phyloP scores from a whole-genome alignment of 2,113 vertebrate species.

The Marmota monax region DNA sequence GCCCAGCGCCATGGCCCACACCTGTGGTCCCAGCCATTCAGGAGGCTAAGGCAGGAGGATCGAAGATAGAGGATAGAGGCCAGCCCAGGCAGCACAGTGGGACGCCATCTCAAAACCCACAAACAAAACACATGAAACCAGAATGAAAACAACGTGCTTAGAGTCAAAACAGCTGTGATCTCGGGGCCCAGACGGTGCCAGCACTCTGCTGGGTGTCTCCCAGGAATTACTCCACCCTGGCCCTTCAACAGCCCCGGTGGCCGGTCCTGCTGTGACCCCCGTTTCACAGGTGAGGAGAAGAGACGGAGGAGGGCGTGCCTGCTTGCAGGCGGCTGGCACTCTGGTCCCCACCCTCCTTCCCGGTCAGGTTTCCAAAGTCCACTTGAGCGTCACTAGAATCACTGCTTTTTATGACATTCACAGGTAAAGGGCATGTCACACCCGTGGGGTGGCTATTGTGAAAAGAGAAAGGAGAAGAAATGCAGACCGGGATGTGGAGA shows the following conservation, averaged over 20 bases:
- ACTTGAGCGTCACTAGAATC: neutral
- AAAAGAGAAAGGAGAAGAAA: neutral
- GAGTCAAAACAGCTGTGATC: neutral
- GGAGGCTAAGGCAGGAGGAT: neutral
- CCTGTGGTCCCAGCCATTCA: neutral
- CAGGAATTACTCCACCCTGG: neutral
- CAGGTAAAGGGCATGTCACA: neutral
- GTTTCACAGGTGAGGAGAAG: neutral
- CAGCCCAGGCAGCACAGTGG: neutral
- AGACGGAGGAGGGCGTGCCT: accelerated
- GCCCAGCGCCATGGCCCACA: too few relatives aligned
- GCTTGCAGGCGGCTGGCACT: accelerated
- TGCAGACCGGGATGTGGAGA: neutral
- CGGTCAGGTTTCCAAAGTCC: neutral
- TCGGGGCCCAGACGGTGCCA: neutral
- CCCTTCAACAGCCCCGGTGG: neutral
- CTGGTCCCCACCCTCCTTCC: neutral
- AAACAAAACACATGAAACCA: too few relatives aligned
- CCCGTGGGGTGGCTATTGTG: neutral
- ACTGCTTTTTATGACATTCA: neutral
- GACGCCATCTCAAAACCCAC: neutral
- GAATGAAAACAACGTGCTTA: neutral
- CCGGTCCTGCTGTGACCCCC: neutral
- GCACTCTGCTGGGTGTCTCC: neutral
- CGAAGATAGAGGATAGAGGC: neutral